Evolutionary conservation across 2,113 vertebrate genomes (phyloP).

Genomic region (Chiloscyllium plagiosum): DNA sequence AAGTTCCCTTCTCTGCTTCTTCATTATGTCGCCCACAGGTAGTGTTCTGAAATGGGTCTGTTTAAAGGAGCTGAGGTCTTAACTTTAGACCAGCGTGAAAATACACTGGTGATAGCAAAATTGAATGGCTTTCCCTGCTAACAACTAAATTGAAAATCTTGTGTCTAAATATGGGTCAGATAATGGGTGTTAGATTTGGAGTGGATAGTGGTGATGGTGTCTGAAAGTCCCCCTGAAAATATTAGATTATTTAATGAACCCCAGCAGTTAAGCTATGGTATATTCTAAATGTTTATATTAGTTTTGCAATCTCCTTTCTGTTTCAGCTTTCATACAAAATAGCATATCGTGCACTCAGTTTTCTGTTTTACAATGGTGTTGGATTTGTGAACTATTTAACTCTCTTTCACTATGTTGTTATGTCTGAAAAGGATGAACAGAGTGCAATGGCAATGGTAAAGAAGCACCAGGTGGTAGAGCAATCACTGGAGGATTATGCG

Average conservation of each 20-base stretch:
- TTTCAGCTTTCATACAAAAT: not conserved
- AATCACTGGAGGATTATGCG: conserved; percentile 81
- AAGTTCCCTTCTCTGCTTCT: not conserved
- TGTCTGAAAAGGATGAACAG: conserved; percentile 71
- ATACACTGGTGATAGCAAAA: not conserved
- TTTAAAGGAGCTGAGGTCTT: not conserved
- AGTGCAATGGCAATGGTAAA: conserved; percentile 84
- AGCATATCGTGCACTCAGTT: not conserved
- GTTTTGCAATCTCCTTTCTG: not conserved
- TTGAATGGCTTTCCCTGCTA: not conserved
- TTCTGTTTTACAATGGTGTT: not conserved
- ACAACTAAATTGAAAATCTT: not conserved
- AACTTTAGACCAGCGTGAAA: not conserved
- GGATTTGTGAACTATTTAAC: no score
- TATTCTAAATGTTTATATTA: not conserved
- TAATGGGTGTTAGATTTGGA: no score
- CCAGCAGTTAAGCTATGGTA: not conserved
- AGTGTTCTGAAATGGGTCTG: not conserved
- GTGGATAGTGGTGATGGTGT: no score
- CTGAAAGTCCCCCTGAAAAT: not conserved
- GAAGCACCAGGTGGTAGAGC: conserved; percentile 79
- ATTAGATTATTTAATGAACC: not conserved
- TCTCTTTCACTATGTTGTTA: not conserved
- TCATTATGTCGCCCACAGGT: not conserved
- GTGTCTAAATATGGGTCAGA: no score